Base-by-base conservation (phyloP, 2,888 invertebrate species). In the Conomelus anceps region DNA sequence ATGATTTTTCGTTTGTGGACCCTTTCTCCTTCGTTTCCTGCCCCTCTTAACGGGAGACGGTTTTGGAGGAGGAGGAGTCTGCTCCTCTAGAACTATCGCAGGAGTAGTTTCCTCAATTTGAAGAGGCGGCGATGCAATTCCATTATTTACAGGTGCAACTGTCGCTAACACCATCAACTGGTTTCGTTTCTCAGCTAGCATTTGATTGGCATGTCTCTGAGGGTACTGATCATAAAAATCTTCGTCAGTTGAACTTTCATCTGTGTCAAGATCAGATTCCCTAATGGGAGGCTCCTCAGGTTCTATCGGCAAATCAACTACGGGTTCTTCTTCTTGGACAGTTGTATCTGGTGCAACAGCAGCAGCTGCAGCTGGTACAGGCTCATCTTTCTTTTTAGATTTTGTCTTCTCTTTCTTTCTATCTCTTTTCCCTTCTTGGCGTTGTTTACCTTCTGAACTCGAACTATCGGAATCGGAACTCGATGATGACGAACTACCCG, bases 141-240 rank as follows among this genome's bases (percentile, higher is more conserved):
- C 93, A 89, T 93, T 93, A 86, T 93, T 93, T 9, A 93, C 89
- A 3, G 92, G 91, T 0, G 95, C 95, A 9, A 95, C 94, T 1
- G 95, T 95, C 0, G 96, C 95, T 29, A 95, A 93, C 88, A 95
- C 93, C 92, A 96, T 93, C 89, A 96, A 92, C 91, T 96, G 96
- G 85, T 91, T 90, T 87, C 91, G 89, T 93, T 97, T 97, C 92
- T 97, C 96, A 17, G 96, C 96, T 87, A 97, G 93, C 89, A 97
- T 92, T 92, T 97, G 96, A 91, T 95, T 96, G 0, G 96, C 97
- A 90, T 96, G 93, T 92, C 94, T 95, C 92, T 97, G 97, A 0
- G 97, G 97, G 93, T 97, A 95, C 92, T 97, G 95, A 92, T 98
- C 97, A 92, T 97, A 98, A 93, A 97, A 97, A 91, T 97, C 97